phyloP scores from a whole-genome alignment of 1,140 invertebrate genomes.

The Thrips palmi region DNA sequence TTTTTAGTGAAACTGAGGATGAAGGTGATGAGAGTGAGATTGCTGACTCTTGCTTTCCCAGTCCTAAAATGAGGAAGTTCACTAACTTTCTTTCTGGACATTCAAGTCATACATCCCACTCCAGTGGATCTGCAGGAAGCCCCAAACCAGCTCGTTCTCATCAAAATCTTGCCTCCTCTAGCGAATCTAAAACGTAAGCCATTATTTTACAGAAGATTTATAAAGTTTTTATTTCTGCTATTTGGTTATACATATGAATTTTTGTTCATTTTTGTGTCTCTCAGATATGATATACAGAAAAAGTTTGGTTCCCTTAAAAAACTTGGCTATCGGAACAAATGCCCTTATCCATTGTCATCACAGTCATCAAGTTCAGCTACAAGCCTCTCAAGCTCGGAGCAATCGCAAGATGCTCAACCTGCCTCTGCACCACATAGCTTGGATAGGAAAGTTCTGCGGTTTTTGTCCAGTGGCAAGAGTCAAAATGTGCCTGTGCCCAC shows the following conservation, averaged over 20 bases:
- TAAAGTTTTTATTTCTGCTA: not conserved
- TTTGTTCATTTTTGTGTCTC: slow-evolving; percentile 6
- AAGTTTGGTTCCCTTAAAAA: slow-evolving; percentile 51
- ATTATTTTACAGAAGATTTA: slow-evolving; percentile 6
- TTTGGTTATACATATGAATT: not conserved
- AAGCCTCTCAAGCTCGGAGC: too few relatives aligned
- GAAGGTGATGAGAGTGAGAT: slow-evolving; percentile 41
- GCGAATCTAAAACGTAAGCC: slow-evolving; percentile 3
- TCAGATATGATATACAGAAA: slow-evolving; percentile 16
- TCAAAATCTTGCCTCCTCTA: slow-evolving; percentile 9
- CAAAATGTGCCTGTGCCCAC: slow-evolving; percentile 50
- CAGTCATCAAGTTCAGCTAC: too few relatives aligned
- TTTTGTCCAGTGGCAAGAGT: slow-evolving; percentile 31
- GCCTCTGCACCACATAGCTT: slow-evolving; percentile 38
- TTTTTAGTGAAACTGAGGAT: slow-evolving; percentile 65
- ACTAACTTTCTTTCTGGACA: slow-evolving; percentile 13
- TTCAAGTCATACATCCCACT: slow-evolving; percentile 2
- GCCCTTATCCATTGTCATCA: too few relatives aligned
- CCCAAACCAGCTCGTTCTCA: slow-evolving; percentile 5
- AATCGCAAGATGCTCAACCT: too few relatives aligned
- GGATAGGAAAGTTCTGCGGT: slow-evolving; percentile 49
- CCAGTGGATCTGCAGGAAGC: not conserved
- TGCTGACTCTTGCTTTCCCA: slow-evolving; percentile 17
- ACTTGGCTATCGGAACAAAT: slow-evolving; percentile 25
- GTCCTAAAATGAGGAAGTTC: slow-evolving; percentile 17